Base-by-base conservation (phyloP, 2,888 invertebrate genomes). In the Eupithecia insigniata region DNA sequence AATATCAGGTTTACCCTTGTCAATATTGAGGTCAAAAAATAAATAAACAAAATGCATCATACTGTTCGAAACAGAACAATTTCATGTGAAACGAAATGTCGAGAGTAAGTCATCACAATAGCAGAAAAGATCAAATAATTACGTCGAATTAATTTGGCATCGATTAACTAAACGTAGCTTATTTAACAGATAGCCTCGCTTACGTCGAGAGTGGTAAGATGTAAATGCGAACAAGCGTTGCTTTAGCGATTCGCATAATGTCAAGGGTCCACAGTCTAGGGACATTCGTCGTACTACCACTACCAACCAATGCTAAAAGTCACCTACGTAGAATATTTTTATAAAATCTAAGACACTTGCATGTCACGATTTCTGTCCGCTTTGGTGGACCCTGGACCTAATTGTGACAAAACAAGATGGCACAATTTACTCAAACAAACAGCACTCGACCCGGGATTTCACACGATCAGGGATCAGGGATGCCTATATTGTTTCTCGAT, bases 121-220 rank as follows among this genome's bases (percentile, higher is more conserved):
- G 51, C 69, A 71, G 70, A 66, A 60, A 70, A 72, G 66, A 80
- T 76, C 78, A 83, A 72, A 73, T 76, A 71, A 75, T 80, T 82
- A 88, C 82, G 85, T 84, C 81, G 84, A 74, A 87, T 83, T 85
- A 88, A 90, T 94, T 94, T 94, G 93, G 93, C 93, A 93, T 92
- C 92, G 89, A 89, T 88, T 81, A 88, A 90, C 86, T 89, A 87
- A 92, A 88, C 78, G 82, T 88, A 90, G 89, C 89, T 89, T 90
- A 90, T 81, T 81, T 81, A 83, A 83, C 71, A 69, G 72, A 79
- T 85, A 90, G 74, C 87, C 84, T 89, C 86, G 84, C 85, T 83
- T 36, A 64, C 73, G 76, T 76, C 74, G 70, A 86, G 84, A 86
- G 84, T 84, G 83, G 83, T 86, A 87, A 84, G 62, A 68, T 55